Evolutionary conservation across 2,888 invertebrate genomes (phyloP), one percentile per base, ranked within the genome.

Genomic region (Dynastes hyllus): DNA sequence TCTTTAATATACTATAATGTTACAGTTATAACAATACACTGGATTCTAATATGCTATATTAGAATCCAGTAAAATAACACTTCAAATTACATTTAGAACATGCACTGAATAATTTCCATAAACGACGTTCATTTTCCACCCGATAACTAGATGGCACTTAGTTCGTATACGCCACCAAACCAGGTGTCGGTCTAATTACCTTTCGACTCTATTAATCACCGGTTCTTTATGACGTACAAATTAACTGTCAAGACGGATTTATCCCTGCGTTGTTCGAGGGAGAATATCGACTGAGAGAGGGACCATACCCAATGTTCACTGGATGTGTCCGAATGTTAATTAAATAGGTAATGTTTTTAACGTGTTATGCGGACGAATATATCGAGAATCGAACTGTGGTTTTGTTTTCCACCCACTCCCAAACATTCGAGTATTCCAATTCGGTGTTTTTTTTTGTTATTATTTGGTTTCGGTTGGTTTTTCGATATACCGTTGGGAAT

Each of bases 171-270:
- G 6, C 65, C 65, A 55, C 16, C 16, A 11, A 29, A 51, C 70
- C 53, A 53, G 53, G 70, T 70, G 70, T 70, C 50, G 32, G 51
- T 13, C 70, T 70, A 70, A 55, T 55, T 55, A 55, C 55, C 55
- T n/a, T 55, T 55, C 55, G 55, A 16, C 16, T 16, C 55, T 55
- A 55, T 55, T 55, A 55, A 70, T 70, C 70, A 70, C 53, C 53
- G 9, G 53, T 51, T 70, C 51, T 70, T 70, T 53, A 53, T 51
- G 70, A 53, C 53, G 29, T 53, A 70, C 53, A 70, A 70, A 70
- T 70, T 51, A 70, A 70, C 70, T 51, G 70, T 22, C 70, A 70
- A 51, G 51, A 70, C 27, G 55, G 32, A 70, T 53, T 32, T 70
- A 70, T 70, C 27, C 32, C 55, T 16, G 50, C 29, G 32, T 37